phyloP scores from a whole-genome alignment of 2,797 vertebrate species.

The Zalophus californianus region DNA sequence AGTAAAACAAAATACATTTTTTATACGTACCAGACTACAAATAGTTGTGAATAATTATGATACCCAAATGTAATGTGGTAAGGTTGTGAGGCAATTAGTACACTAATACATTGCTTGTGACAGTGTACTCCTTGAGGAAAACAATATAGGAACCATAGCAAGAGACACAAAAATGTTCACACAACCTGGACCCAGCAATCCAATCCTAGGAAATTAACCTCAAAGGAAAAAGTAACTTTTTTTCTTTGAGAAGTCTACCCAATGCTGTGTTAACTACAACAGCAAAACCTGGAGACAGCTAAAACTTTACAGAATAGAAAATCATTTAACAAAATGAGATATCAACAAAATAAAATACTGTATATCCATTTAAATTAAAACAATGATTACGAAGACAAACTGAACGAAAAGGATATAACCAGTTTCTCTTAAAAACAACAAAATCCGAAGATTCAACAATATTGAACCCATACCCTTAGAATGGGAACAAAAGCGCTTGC shows the following conservation, averaged over 20 bases:
- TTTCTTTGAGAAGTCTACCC: background rate
- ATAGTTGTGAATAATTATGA: background rate
- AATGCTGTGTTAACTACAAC: background rate
- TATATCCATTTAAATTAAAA: slow-evolving; percentile 16
- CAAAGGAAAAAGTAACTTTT: background rate
- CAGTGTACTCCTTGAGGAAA: background rate
- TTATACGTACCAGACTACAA: background rate
- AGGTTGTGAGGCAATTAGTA: background rate
- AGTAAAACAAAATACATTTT: slow-evolving; percentile 26
- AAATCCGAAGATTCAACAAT: background rate
- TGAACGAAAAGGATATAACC: background rate
- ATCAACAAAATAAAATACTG: background rate
- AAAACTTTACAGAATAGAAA: background rate
- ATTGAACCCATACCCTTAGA: background rate
- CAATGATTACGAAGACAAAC: background rate
- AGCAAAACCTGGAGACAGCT: slow-evolving; percentile 27
- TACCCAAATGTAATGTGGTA: background rate
- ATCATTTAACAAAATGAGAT: background rate
- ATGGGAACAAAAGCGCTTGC: background rate
- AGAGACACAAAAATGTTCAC: slow-evolving; percentile 1
- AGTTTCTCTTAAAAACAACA: background rate
- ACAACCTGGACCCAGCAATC: background rate
- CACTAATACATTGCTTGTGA: background rate
- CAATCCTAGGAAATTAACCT: slow-evolving; percentile 17
- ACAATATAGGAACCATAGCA: background rate